Percentiles rank a stretch among this genome's conserved stretches.
phyloP scores from a whole-genome alignment of 1,140 invertebrate genomes.

The Choristoneura fumiferana region DNA sequence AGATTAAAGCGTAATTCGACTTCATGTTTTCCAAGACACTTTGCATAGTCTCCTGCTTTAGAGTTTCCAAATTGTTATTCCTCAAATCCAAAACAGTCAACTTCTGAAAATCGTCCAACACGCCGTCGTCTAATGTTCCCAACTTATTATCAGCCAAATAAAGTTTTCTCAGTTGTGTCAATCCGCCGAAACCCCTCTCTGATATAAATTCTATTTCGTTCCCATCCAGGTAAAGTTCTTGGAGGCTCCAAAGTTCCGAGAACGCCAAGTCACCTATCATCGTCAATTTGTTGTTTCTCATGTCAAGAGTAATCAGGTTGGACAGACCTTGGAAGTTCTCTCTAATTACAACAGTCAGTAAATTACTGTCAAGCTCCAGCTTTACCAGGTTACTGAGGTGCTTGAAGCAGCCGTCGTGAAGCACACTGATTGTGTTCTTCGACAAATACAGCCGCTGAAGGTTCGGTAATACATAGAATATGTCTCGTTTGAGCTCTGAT shows the following conservation, averaged over 20 bases:
- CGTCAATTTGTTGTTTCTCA: slow-evolving; percentile 84
- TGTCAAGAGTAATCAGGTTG: slow-evolving; percentile 82
- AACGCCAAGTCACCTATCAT: slow-evolving; percentile 87
- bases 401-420: slow-evolving; percentile 87
- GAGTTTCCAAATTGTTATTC: slow-evolving; percentile 85
- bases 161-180: slow-evolving; percentile 84
- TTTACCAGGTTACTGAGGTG: slow-evolving; percentile 83
- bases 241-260: slow-evolving; percentile 84
- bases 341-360: slow-evolving; percentile 82
- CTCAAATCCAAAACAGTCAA: slow-evolving; percentile 85
- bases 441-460: slow-evolving; percentile 83
- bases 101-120: slow-evolving; percentile 82
- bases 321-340: slow-evolving; percentile 86
- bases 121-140: slow-evolving; percentile 80
- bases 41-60: slow-evolving; percentile 84
- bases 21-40: slow-evolving; percentile 88
- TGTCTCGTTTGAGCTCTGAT: slow-evolving; percentile 83
- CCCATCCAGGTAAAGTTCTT: slow-evolving; percentile 85
- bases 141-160: slow-evolving; percentile 87
- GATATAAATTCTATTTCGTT: slow-evolving; percentile 84
- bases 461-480: slow-evolving; percentile 84
- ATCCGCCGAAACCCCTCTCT: slow-evolving; percentile 84
- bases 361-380: slow-evolving; percentile 84
- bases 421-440: slow-evolving; percentile 83
- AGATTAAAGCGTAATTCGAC: slow-evolving; percentile 65